phyloP scores from a whole-genome alignment of 1,140 invertebrate species.

The Drosophila novamexicana region DNA sequence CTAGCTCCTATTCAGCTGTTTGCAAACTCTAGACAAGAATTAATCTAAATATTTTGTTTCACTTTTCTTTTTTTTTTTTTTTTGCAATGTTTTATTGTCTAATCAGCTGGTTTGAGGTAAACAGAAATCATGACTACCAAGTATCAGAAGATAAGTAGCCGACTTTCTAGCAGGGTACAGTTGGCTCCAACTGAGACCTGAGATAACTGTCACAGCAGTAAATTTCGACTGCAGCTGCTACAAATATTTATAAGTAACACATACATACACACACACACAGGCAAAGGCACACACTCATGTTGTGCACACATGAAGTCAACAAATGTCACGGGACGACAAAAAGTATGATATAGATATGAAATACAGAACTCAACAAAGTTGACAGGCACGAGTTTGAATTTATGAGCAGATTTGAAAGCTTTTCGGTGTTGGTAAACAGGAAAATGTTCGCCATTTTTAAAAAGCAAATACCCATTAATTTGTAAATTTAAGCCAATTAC shows the following conservation, averaged over 20 bases:
- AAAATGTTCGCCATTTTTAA: constrained; percentile 15
- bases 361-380: constrained; percentile 36
- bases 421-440: constrained; percentile 13
- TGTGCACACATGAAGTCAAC: constrained; percentile 41
- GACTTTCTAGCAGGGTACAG: constrained; percentile 1
- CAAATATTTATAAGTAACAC: constrained; percentile 63
- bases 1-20: neutral
- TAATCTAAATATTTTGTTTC: neutral
- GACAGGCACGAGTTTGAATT: constrained; percentile 69
- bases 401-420: constrained; percentile 51
- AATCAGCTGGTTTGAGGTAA: constrained; percentile 1
- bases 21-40: neutral
- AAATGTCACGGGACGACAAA: constrained; percentile 54
- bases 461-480: constrained; percentile 2
- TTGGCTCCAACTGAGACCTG: neutral
- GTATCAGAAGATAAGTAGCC: constrained; percentile 20
- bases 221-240: constrained; percentile 52
- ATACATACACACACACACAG: constrained; percentile 10
- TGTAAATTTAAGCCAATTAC: neutral
- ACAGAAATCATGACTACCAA: neutral
- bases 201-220: constrained; percentile 57
- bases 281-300: constrained; percentile 2
- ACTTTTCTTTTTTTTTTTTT: neutral
- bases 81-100: constrained; percentile 15
- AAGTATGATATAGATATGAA: constrained; percentile 45